Percentiles rank a stretch among this genome's conserved stretches.
Evolutionary conservation across 1,140 invertebrate genomes (phyloP).

Genomic region (Achatina immaculata): DNA sequence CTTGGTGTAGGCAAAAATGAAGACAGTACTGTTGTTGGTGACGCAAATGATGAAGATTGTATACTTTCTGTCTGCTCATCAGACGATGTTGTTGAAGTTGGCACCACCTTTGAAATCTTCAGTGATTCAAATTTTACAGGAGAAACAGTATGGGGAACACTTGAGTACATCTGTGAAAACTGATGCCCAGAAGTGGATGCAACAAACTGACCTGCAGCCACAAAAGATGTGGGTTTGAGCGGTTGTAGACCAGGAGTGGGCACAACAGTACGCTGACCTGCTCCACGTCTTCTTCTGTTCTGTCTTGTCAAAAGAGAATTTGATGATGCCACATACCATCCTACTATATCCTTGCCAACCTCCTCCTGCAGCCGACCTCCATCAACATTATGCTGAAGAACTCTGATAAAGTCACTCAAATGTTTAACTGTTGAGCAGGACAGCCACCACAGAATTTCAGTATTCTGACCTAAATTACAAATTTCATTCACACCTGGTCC

Average conservation of each 20-base stretch:
- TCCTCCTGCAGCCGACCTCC: constrained; percentile 42
- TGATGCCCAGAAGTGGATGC: too few relatives aligned
- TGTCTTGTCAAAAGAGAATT: constrained; percentile 19
- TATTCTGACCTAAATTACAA: constrained; percentile 31
- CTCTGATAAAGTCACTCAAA: constrained; percentile 35
- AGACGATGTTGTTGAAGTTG: too few relatives aligned
- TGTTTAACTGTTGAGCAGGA: constrained; percentile 40
- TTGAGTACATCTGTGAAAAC: too few relatives aligned
- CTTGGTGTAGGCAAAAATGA: too few relatives aligned
- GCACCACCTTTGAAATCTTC: too few relatives aligned
- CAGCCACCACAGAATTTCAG: constrained; percentile 46
- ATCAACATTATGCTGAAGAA: constrained; percentile 49
- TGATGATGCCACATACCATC: constrained; percentile 47
- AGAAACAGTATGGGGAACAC: too few relatives aligned
- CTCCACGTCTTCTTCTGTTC: constrained; percentile 18
- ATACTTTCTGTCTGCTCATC: too few relatives aligned
- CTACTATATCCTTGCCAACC: constrained; percentile 34
- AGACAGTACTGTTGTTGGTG: too few relatives aligned
- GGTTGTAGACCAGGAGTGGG: constrained; percentile 35
- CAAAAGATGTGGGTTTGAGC: constrained; percentile 22
- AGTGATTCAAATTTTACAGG: too few relatives aligned
- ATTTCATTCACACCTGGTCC: constrained; percentile 40
- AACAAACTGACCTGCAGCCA: background rate
- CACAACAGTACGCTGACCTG: constrained; percentile 21
- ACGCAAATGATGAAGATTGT: too few relatives aligned